Evolutionary conservation across 2,888 invertebrate species (phyloP).

Genomic region (Microctonus brassicae): DNA sequence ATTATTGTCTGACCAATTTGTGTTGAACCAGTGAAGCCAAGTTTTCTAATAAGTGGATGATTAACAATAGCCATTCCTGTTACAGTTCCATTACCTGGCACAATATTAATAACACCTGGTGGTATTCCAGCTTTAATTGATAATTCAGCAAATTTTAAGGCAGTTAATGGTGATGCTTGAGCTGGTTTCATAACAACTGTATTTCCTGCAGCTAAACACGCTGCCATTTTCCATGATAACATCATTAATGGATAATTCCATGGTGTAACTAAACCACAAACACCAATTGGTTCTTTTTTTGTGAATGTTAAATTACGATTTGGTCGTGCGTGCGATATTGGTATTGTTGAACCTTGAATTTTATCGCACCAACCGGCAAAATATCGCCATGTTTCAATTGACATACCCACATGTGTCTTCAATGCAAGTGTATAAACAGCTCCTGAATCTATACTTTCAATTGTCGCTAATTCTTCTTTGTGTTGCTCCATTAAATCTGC

Average conservation of each 20-base stretch:
- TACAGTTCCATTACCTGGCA: conserved; percentile 84
- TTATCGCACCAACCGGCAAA: conserved; percentile 98
- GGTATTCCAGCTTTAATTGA: conserved; percentile 93
- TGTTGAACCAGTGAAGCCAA: conserved; percentile 98
- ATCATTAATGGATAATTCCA: conserved; percentile 99
- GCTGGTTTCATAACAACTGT: conserved; percentile 97
- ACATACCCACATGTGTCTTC: conserved; percentile 98
- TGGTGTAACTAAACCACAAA: conserved; percentile 92
- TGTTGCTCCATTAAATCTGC: conserved; percentile 96
- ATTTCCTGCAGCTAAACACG: conserved; percentile 96
- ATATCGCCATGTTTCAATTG: conserved; percentile 96
- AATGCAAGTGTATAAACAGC: conserved; percentile 96
- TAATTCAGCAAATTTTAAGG: conserved; percentile 94
- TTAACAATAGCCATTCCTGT: conserved; percentile 90
- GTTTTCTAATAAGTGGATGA: conserved; percentile 87
- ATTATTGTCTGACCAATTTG: conserved; percentile 92
- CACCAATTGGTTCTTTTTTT: conserved; percentile 91
- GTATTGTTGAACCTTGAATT: conserved; percentile 92
- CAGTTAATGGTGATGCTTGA: conserved; percentile 91
- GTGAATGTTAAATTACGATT: conserved; percentile 92
- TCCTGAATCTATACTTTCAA: conserved; percentile 94
- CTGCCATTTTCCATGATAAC: conserved; percentile 99
- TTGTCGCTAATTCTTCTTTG: conserved; percentile 94
- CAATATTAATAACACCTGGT: conserved; percentile 92
- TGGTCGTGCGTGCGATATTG: conserved; percentile 92